Conservation (phyloP, 2,113 vertebrate species). For the Megaceryle torquata region DNA sequence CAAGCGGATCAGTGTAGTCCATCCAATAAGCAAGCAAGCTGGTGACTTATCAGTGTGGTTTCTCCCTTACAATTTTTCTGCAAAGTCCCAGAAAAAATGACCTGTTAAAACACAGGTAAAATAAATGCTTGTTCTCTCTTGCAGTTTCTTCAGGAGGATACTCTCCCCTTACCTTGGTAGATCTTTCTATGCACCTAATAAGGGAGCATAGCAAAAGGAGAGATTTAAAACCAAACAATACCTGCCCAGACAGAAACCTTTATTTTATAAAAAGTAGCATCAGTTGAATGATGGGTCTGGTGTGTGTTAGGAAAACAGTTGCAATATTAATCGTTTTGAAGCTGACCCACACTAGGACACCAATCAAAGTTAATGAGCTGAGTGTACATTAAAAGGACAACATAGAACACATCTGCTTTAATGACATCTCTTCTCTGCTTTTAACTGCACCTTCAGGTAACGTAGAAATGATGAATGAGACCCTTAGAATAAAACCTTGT, state of each 20-base stretch:
- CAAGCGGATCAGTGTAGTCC: neutral
- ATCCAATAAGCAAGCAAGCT: neutral
- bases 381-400: conserved; percentile 1
- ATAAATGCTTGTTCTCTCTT: neutral
- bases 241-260: neutral
- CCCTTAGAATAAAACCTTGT: neutral
- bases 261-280: neutral
- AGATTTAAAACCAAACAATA: neutral
- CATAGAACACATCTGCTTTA: neutral
- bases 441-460: conserved; percentile 20
- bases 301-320: neutral
- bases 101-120: neutral
- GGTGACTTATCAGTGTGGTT: neutral
- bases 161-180: neutral
- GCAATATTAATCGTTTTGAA: neutral
- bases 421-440: conserved; percentile 22
- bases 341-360: neutral
- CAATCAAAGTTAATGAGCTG: conserved; percentile 27
- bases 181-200: neutral
- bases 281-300: neutral
- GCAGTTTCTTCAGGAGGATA: neutral
- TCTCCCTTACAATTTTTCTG: neutral
- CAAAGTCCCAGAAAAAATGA: neutral
- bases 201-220: neutral
- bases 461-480: conserved; percentile 21